Conservation (phyloP, 2,113 vertebrate species). For the Octodon degus region DNA sequence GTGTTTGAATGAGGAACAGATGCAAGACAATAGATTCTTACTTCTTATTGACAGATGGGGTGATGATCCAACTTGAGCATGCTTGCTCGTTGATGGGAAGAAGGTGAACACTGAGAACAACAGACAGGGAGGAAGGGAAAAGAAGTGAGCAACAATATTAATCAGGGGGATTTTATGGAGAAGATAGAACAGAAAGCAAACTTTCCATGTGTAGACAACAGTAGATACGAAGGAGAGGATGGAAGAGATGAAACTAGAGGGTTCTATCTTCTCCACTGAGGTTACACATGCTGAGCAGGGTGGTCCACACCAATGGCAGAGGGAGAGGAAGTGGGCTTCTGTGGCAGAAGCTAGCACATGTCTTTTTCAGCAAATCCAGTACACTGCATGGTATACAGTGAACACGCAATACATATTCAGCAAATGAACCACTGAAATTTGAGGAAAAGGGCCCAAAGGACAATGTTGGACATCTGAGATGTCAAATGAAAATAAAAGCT, state of each 20-base stretch:
- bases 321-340: not conserved
- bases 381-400: not conserved
- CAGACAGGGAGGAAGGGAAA: not conserved
- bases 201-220: not conserved
- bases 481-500: slow-evolving; percentile 13
- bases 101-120: not conserved
- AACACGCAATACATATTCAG: not conserved
- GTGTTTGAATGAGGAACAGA: not conserved
- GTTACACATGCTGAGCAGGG: too few relatives aligned
- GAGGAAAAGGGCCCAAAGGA: not conserved
- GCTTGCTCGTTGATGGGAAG: not conserved
- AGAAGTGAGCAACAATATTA: not conserved
- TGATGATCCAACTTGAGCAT: not conserved
- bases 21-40: not conserved
- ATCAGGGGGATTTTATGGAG: not conserved
- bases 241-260: not conserved
- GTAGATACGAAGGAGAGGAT: not conserved
- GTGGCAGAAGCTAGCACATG: accelerated
- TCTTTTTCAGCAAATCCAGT: not conserved
- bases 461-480: not conserved
- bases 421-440: not conserved
- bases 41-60: not conserved
- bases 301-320: not conserved
- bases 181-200: not conserved
- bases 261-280: not conserved